Base-by-base conservation (phyloP, 2,113 vertebrate species). In the Pithys albifrons region DNA sequence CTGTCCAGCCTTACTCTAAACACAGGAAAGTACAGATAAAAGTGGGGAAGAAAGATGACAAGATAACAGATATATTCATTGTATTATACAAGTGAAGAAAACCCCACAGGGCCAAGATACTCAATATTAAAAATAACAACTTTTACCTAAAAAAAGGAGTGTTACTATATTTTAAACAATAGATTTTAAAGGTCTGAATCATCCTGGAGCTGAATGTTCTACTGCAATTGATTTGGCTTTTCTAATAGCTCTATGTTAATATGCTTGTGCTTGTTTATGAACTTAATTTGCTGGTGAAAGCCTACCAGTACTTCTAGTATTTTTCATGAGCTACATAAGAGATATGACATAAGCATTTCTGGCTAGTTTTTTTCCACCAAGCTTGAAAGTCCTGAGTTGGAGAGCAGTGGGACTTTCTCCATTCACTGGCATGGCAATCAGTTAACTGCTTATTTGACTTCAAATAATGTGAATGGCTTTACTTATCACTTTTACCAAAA, bases 211-310 rank as follows among this genome's bases (percentile, higher is more conserved):
- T 52, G 54, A 93, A 72, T 59, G 48, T 51, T 79, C 51, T 91
- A 18, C 81, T 83, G 62, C 33, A 73, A 9, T 71, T 72, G 43
- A 45, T 45, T 83, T 91, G 79, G 20, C 39, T 93, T 86, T 88
- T 86, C 67, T 88, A 77, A 83, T 59, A 62, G 59, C 37, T 35
- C 33, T 57, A 24, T 41, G 28, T 74, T 96, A 88, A 95, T 67
- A 94, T 5, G 18, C 23, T 80, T 64, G 19, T 87, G 37, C 79
- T 93, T 88, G 43, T 43, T 83, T 86, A 88, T 33, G 28, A 90
- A 91, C 64, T 59, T 85, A 84, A 90, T 95, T 88, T 88, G 39
- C 41, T 74, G 79, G 22, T 83, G 79, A 88, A 88, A 91, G 51
- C 46, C 70, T 78, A 92, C n/a, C 19, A 65, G 57, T 73, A 43